Evolutionary conservation across 2,113 vertebrate genomes (phyloP), one percentile per base, ranked within the genome.

Genomic region (Corydoras sp.): DNA sequence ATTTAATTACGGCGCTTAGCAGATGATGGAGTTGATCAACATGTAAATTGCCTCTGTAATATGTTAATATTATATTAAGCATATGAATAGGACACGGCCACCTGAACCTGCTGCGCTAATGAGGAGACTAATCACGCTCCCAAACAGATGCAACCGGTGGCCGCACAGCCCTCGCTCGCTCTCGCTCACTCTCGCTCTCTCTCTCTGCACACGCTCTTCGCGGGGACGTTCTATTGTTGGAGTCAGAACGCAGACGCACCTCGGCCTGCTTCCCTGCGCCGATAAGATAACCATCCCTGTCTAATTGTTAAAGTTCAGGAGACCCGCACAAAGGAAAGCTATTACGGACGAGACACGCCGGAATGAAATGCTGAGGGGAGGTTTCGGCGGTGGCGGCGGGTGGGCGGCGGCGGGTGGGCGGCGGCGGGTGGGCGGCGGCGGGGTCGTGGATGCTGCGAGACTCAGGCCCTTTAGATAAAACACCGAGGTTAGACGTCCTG

Each of bases 271-370:
- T 6, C 60, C 58, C 53, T 43, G 48, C 18, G 13, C 13, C 73
- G 69, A 82, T 74, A 80, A 79, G 60, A 78, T 70, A 66, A 76
- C 68, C 63, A 49, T 49, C 68, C 72, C 54, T 71, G 32, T 62
- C 54, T 65, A 53, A 13, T 55, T 77, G n/a, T 50, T 66, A 31
- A 78, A 73, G 58, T 54, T 32, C 31, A 74, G 18, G 11, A 68
- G 68, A 72, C 61, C n/a, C 68, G 72, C 59, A 81, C 72, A 82
- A 78, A 80, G 70, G 32, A 59, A 85, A 72, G 76, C 67, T 79
- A 84, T 85, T 84, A 82, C 68, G 73, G 56, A 69, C 43, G 29
- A 78, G 80, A 77, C 76, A 76, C 32, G 32, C 61, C 60, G 32
- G 81, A 82, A 83, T 83, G 79, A 80, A 78, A 80, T 71, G 72